These are phyloP conservation scores for Ophion costatus DNA, from an alignment of 2,888 invertebrate species.

Conservation along the genomic window DNA sequence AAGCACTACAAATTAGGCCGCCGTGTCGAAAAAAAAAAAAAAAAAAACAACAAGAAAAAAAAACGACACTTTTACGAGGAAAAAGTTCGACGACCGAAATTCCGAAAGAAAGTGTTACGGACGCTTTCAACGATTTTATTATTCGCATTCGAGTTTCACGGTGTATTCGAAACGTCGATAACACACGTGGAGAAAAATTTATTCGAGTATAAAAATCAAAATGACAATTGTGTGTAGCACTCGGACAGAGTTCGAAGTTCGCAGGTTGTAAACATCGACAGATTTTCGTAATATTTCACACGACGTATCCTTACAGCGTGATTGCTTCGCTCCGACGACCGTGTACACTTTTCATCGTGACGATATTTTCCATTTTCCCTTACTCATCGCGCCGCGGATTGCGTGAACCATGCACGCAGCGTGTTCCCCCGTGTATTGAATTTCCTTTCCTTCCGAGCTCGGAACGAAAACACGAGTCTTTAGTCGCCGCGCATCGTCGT, in stretches of 20 bases:
- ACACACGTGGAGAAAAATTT: neutral
- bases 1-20: neutral
- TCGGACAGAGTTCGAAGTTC: neutral
- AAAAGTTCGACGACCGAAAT: neutral
- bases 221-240: neutral
- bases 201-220: neutral
- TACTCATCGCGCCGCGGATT: neutral
- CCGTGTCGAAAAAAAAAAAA: neutral
- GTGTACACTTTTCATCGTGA: constrained; percentile 18
- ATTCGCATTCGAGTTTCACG: too few relatives aligned
- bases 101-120: too few relatives aligned
- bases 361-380: neutral
- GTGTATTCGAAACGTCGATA: too few relatives aligned
- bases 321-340: neutral
- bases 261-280: neutral
- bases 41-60: neutral
- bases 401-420: constrained; percentile 1
- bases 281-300: neutral
- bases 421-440: too few relatives aligned
- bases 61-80: neutral
- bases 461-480: neutral
- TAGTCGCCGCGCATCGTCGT: neutral
- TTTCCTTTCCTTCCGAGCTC: neutral
- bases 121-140: too few relatives aligned
- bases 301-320: neutral